Percentiles rank a stretch among this genome's conserved stretches.
phyloP scores from a whole-genome alignment of 2,113 vertebrate genomes.

The Cynoglossus semilaevis region DNA sequence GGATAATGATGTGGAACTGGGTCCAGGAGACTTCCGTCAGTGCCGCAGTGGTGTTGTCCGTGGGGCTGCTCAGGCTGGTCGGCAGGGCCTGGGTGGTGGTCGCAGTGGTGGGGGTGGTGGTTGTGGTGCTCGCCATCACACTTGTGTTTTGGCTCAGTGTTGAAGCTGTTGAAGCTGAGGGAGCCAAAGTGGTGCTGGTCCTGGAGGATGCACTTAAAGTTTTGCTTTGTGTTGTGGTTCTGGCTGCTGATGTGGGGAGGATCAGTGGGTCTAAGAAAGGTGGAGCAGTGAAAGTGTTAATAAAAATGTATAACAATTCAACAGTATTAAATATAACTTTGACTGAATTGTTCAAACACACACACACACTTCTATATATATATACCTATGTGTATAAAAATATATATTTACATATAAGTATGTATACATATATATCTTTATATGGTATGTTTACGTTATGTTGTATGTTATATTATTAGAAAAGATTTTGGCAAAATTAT shows the following conservation, averaged over 20 bases:
- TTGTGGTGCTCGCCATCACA: conserved; percentile 62
- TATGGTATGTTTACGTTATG: too few relatives aligned
- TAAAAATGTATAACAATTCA: not conserved
- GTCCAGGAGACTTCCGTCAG: conserved; percentile 94
- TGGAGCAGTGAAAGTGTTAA: not conserved
- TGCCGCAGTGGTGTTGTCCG: conserved; percentile 85
- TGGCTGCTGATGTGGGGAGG: conserved; percentile 37
- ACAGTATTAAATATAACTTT: too few relatives aligned
- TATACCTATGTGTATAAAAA: too few relatives aligned
- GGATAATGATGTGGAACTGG: conserved; percentile 95
- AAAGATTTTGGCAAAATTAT: too few relatives aligned
- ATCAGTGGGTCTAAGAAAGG: conserved; percentile 48
- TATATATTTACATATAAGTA: too few relatives aligned
- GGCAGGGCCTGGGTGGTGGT: conserved; percentile 73
- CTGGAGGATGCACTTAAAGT: conserved; percentile 21
- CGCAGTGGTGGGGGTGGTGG: not conserved
- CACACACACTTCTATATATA: too few relatives aligned
- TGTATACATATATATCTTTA: too few relatives aligned
- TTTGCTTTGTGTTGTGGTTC: conserved; percentile 21
- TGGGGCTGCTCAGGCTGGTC: conserved; percentile 78
- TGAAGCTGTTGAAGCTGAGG: conserved; percentile 21
- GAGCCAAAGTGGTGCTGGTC: conserved; percentile 64
- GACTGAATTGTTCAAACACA: too few relatives aligned
- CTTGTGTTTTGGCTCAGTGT: conserved; percentile 59
- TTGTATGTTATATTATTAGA: too few relatives aligned